A percentile compares a stretch with the other conserved stretches of the same genome.
Evolutionary conservation across 2,113 vertebrate genomes (phyloP).

Genomic region (Crotalus viridis): DNA sequence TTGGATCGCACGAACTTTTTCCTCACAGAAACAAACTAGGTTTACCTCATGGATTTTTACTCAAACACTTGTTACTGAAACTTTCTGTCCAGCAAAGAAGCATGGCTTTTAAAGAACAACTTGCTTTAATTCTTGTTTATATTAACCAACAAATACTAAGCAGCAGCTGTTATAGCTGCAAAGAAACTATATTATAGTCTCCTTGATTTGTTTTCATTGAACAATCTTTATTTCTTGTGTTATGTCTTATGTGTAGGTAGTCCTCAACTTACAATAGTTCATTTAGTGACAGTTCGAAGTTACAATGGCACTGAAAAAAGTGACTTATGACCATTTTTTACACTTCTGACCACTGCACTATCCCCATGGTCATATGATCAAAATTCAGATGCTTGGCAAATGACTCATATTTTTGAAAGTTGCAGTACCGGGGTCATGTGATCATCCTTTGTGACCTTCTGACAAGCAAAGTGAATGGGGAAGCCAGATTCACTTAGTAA

Average conservation of each 20-base stretch:
- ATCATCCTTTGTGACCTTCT: background rate
- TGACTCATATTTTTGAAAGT: background rate
- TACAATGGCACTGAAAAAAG: background rate
- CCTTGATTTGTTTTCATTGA: background rate
- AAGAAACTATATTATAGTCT: background rate
- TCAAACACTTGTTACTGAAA: background rate
- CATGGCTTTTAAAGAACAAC: background rate
- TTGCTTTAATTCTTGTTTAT: background rate
- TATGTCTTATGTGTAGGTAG: background rate
- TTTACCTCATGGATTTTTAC: background rate
- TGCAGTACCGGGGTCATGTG: background rate
- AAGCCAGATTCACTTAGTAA: background rate
- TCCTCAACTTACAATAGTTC: background rate
- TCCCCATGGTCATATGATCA: background rate
- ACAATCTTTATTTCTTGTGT: background rate
- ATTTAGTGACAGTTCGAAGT: background rate
- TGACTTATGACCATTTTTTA: background rate
- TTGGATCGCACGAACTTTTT: background rate
- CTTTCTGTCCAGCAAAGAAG: background rate
- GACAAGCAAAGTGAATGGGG: background rate
- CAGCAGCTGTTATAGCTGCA: background rate
- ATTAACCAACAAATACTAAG: background rate
- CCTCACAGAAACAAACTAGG: background rate
- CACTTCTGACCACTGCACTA: background rate
- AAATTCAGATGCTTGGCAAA: background rate